Evolutionary conservation across 2,888 invertebrate species (phyloP).

Genomic region (Antheraea assamensis): DNA sequence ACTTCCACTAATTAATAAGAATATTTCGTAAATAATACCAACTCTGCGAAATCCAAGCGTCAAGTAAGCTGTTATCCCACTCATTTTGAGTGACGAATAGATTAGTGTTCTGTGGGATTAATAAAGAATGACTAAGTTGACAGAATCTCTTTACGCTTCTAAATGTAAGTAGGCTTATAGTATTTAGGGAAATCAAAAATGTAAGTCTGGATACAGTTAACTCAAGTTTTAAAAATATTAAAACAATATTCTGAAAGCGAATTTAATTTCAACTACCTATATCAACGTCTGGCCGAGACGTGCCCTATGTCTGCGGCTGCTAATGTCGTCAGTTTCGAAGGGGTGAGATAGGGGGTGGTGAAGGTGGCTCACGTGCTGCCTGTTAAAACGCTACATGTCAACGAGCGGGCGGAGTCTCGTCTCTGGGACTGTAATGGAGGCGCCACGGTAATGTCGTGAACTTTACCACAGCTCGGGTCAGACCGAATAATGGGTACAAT

Average conservation of each 20-base stretch:
- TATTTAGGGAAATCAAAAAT: too few species aligned
- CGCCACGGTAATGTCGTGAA: slow-evolving; percentile 73
- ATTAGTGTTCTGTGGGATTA: too few species aligned
- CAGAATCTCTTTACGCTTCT: too few species aligned
- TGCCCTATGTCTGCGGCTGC: slow-evolving; percentile 80
- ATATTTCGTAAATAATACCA: too few species aligned
- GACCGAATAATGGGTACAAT: slow-evolving; percentile 29
- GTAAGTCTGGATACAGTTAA: too few species aligned
- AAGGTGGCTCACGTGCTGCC: slow-evolving; percentile 66
- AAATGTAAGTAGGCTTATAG: too few species aligned
- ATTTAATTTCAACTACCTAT: slow-evolving; percentile 58
- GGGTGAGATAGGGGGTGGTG: slow-evolving; percentile 38
- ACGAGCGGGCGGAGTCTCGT: slow-evolving; percentile 62
- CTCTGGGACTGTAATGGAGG: slow-evolving; percentile 65
- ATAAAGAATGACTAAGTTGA: too few species aligned
- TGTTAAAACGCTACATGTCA: slow-evolving; percentile 82
- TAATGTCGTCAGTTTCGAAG: slow-evolving; percentile 77
- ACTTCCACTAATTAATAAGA: too few species aligned
- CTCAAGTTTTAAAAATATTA: slow-evolving; percentile 13
- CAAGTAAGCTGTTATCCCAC: too few species aligned
- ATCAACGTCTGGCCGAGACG: slow-evolving; percentile 71
- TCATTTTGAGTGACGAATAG: too few species aligned
- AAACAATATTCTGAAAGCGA: slow-evolving; percentile 31
- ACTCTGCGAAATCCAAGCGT: too few species aligned
- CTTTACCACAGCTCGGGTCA: slow-evolving; percentile 54